Percentiles rank a stretch among this genome's conserved stretches.
Evolutionary conservation across 2,113 vertebrate genomes (phyloP).

Genomic region (Platichthys stellatus): DNA sequence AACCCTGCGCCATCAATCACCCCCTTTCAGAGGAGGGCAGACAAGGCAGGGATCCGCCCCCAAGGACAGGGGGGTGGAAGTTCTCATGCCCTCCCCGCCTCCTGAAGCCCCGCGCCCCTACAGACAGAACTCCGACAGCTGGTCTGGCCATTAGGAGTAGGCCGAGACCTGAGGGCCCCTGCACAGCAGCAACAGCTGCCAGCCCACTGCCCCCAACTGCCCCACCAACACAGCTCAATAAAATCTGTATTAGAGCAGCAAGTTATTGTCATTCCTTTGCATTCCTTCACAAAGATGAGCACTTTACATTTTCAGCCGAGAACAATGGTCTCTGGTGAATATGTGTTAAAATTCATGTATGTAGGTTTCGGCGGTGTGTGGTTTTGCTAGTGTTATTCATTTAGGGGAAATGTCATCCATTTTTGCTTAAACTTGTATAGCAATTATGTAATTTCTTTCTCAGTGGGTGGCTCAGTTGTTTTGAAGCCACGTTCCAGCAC

Average conservation of each 20-base stretch:
- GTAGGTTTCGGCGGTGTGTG: background rate
- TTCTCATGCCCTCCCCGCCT: conserved; percentile 88
- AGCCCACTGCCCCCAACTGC: conserved; percentile 75
- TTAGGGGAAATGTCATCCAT: conserved; percentile 14
- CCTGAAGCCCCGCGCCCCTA: conserved; percentile 77
- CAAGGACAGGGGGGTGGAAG: conserved; percentile 82
- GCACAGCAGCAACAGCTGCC: conserved; percentile 85
- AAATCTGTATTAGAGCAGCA: conserved; percentile 75
- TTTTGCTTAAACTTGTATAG: conserved; percentile 23
- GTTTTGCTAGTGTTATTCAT: conserved; percentile 42
- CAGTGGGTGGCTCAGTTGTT: conserved; percentile 46
- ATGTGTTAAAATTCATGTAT: background rate
- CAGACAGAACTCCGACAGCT: conserved; percentile 86
- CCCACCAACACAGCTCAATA: conserved; percentile 68
- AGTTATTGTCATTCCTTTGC: conserved; percentile 72
- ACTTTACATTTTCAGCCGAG: conserved; percentile 19
- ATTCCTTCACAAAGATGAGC: conserved; percentile 63
- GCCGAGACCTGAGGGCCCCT: conserved; percentile 79
- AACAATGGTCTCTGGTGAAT: background rate
- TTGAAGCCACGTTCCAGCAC: conserved; percentile 11
- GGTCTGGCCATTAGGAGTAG: conserved; percentile 84
- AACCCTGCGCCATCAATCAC: conserved; percentile 86
- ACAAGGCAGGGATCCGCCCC: conserved; percentile 85
- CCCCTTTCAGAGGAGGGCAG: conserved; percentile 84
- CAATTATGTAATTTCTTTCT: conserved; percentile 43